Evolutionary conservation across 1,140 invertebrate species (phyloP).

Genomic region (Rhagoletis pomonella): DNA sequence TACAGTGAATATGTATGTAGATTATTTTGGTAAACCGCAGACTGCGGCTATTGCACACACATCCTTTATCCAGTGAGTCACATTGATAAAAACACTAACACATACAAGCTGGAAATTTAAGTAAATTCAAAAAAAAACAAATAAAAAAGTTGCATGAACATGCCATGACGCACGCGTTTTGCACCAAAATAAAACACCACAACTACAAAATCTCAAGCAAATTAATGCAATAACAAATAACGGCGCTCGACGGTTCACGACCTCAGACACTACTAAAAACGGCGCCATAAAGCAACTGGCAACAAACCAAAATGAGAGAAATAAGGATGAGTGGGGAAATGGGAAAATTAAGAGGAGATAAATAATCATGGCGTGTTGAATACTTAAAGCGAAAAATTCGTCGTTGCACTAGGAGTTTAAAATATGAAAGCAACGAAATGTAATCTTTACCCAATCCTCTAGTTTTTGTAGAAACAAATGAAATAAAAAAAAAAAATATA

Average conservation of each 20-base stretch:
- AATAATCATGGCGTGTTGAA: neutral
- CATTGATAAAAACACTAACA: neutral
- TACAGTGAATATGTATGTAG: too few species aligned
- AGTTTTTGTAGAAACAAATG: neutral
- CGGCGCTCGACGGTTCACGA: slow-evolving; percentile 52
- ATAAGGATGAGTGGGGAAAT: neutral
- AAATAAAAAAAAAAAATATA: neutral
- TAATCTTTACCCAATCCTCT: too few species aligned
- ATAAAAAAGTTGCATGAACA: neutral
- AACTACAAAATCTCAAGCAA: slow-evolving; percentile 1
- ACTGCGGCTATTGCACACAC: neutral
- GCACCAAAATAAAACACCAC: neutral
- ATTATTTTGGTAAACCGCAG: neutral
- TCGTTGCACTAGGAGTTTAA: neutral
- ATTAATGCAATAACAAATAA: slow-evolving; percentile 27
- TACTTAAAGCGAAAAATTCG: neutral
- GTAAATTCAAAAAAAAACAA: neutral
- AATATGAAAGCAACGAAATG: too few species aligned
- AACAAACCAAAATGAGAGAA: slow-evolving; percentile 19
- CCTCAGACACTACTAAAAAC: slow-evolving; percentile 56
- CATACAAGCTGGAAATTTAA: neutral
- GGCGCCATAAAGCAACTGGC: slow-evolving; percentile 16
- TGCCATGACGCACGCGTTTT: slow-evolving; percentile 22
- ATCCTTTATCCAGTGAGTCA: neutral
- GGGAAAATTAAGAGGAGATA: neutral